Conservation (phyloP, 2,888 invertebrate species). For the Orthosia cruda region DNA sequence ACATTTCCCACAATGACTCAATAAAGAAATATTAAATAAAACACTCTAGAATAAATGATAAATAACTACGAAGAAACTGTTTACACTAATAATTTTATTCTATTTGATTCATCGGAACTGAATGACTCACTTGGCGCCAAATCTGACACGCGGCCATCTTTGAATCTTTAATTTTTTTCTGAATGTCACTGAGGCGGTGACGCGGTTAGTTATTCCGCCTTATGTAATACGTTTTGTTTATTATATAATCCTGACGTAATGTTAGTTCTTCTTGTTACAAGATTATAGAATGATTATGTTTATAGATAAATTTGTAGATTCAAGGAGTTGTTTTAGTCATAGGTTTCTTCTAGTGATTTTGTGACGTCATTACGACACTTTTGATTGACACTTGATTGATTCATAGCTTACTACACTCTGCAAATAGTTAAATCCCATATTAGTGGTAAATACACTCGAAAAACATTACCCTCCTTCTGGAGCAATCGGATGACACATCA, state of each 20-base stretch:
- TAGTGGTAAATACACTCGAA: background rate
- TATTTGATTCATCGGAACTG: conserved; percentile 64
- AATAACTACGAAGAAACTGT: conserved; percentile 49
- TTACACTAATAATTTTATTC: conserved; percentile 37
- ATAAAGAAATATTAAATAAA: conserved; percentile 10
- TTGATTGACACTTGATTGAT: conserved; percentile 22
- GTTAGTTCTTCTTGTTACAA: conserved; percentile 47
- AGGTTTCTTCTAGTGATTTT: background rate
- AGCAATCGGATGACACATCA: background rate
- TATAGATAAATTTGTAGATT: conserved; percentile 39
- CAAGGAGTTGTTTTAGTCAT: conserved; percentile 31
- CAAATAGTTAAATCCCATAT: background rate
- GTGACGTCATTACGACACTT: conserved; percentile 36
- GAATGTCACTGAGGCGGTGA: conserved; percentile 61
- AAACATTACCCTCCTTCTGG: background rate
- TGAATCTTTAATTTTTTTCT: conserved; percentile 42
- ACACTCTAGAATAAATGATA: conserved; percentile 33
- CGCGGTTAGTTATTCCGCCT: conserved; percentile 36
- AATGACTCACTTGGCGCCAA: conserved; percentile 69
- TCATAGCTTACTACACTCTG: conserved; percentile 19
- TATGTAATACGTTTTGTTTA: conserved; percentile 56
- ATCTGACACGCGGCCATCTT: conserved; percentile 64
- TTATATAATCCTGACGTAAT: conserved; percentile 63
- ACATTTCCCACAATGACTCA: conserved; percentile 49
- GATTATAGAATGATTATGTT: conserved; percentile 26